Evolutionary conservation across 2,113 vertebrate species (phyloP), one percentile per base, ranked within the genome.

Genomic region (Psettodes erumei): DNA sequence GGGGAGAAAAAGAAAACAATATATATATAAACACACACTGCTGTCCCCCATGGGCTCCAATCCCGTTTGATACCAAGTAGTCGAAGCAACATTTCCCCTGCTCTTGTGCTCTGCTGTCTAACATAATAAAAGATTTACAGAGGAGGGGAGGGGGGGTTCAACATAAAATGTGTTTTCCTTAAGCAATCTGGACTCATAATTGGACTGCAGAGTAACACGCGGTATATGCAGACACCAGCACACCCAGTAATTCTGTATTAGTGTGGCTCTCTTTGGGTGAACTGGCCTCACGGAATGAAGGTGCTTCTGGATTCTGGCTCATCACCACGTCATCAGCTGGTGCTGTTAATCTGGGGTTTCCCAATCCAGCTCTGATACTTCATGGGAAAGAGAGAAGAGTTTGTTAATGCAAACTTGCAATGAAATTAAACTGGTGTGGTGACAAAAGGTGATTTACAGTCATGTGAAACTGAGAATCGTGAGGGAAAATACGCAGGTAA

Each of bases 71-170:
- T 77, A 65, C 61, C 45, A 28, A 67, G 60, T 62, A 71, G 65
- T 80, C 60, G 1, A 77, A 77, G 67, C 59, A 71, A 75, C 83
- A 56, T 81, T 72, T 83, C 65, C 38, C 71, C 66, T 58, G 61
- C 47, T 68, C 62, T 27, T 27, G 28, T 54, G 37, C 61, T 74
- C 65, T 47, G 42, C 68, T 67, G 55, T 64, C 64, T 54, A 25
- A 58, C 28, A 74, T 70, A 74, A 77, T 77, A 64, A 77, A 81
- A 53, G 53, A 75, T 54, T 72, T 62, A 48, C n/a, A 28, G 8
- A 38, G 33, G 15, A 33, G 21, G 30, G 59, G 55, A 19, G 42
- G 12, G 8, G 16, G 8, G 32, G 8, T 59, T 76, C 21, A 37
- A 71, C 45, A 71, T 45, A 53, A 77, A 64, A 38, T 48, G 11